Base-by-base conservation (phyloP, 2,888 invertebrate species). In the Polydrusus pterygomalis region DNA sequence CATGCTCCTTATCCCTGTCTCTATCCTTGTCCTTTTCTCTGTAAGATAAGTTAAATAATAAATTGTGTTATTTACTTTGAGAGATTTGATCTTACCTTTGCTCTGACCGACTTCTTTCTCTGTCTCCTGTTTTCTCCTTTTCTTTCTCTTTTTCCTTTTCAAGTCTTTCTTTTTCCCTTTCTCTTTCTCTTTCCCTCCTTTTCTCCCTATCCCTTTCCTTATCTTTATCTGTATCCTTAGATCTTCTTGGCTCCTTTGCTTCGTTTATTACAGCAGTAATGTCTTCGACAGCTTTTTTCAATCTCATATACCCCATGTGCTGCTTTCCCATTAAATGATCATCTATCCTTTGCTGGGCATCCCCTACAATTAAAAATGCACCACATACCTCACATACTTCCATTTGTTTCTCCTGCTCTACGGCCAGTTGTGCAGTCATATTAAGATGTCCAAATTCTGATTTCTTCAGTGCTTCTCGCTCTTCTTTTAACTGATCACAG, bases 301-400 rank as follows among this genome's bases (percentile, higher is more conserved):
- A 87, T 83, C 92, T 91, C 73, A 92, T 93, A 82, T 93, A 93
- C 2, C 99, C 99, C 79, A 98, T 94, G 89, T 99, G 99, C 87
- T 99, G 99, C 89, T 99, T 99, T 38, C 99, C 99, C 91, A 96
- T 97, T 72, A 99, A 89, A 89, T 99, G 99, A 87, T 99, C 99
- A 84, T 99, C 98, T 74, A 99, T 96, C 76, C 99, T 91, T 85
- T 98, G 97, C 85, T 98, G 98, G 2, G 98, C 99, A 88, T 99
- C 99, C 9, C 98, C 98, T 9, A 99, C 97, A 82, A 99, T 99
- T n/a, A 99, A 91, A 88, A 99, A 98, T 8, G 99, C 98, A 0
- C 99, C 99, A 87, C 99, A 99, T 1, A 98, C 96, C 81, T 97
- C 96, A 87, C 99, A 99, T 17, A 99, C 99, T 88, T 98, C 98